These are phyloP conservation scores for Zonitis immaculata DNA, from an alignment of 2,888 invertebrate species.

Conservation along the genomic window DNA sequence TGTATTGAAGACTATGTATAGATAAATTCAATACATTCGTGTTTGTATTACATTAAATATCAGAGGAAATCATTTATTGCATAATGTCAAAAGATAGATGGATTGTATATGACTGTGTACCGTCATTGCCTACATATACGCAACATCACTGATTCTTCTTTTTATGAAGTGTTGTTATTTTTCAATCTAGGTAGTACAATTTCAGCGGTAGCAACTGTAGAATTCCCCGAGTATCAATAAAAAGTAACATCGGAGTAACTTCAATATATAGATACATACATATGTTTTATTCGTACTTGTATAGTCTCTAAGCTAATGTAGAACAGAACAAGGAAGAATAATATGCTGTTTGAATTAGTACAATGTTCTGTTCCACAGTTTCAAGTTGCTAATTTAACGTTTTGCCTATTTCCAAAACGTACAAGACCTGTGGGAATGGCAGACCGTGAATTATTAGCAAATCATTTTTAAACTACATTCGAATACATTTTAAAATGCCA, in stretches of 20 bases:
- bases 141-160: too few species aligned
- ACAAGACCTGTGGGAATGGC: conserved; percentile 14
- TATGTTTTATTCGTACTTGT: conserved; percentile 1
- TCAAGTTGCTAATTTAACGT: conserved; percentile 9
- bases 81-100: too few species aligned
- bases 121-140: too few species aligned
- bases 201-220: too few species aligned
- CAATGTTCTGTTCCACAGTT: conserved; percentile 1
- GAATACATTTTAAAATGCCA: conserved; percentile 15
- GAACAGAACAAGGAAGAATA: background rate
- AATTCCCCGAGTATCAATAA: conserved; percentile 23
- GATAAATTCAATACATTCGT: too few species aligned
- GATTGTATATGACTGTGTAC: too few species aligned
- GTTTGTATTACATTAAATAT: too few species aligned
- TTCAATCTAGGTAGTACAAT: too few species aligned
- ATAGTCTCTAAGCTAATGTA: background rate
- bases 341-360: background rate
- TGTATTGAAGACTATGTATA: too few species aligned
- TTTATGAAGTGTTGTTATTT: too few species aligned
- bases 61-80: too few species aligned
- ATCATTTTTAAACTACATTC: conserved; percentile 24
- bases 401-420: conserved; percentile 22
- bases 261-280: conserved; percentile 9
- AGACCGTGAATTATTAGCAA: conserved; percentile 24
- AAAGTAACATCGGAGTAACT: conserved; percentile 10